phyloP scores from a whole-genome alignment of 2,797 vertebrate species.

The Chaetodon trifasciatus region DNA sequence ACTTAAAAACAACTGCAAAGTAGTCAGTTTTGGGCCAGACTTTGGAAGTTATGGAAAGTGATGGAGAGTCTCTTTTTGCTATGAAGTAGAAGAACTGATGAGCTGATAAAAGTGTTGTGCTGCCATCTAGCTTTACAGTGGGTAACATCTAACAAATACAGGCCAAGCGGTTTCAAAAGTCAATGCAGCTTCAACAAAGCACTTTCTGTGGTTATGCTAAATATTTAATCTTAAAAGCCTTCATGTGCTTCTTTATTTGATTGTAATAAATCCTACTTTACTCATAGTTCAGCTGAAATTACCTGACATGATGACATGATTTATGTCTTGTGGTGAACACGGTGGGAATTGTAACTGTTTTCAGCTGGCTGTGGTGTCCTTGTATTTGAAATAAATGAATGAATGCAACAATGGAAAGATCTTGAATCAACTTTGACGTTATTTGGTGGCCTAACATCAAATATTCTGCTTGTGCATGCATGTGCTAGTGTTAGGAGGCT shows the following conservation, averaged over 20 bases:
- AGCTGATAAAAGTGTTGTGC: slow-evolving; percentile 53
- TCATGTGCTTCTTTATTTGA: slow-evolving; percentile 30
- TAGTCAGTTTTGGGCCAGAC: not conserved
- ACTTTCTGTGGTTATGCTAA: slow-evolving; percentile 3
- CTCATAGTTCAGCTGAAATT: slow-evolving; percentile 24
- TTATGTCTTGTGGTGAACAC: slow-evolving; percentile 24
- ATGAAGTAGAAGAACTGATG: not conserved
- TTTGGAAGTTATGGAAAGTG: slow-evolving; percentile 5
- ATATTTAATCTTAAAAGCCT: not conserved
- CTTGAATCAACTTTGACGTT: not conserved
- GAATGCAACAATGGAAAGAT: slow-evolving; percentile 37
- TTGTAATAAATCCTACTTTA: slow-evolving; percentile 40
- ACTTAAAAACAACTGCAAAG: not conserved
- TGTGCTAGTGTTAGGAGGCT: not conserved
- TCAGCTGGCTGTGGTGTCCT: slow-evolving; percentile 8
- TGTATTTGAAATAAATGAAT: slow-evolving; percentile 44
- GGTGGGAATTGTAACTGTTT: slow-evolving; percentile 20
- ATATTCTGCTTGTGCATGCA: not conserved
- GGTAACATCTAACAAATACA: slow-evolving; percentile 8
- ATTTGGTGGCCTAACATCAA: not conserved
- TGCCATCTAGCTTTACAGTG: slow-evolving; percentile 73
- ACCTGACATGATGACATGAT: slow-evolving; percentile 41
- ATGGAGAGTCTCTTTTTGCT: not conserved
- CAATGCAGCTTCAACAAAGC: slow-evolving; percentile 16
- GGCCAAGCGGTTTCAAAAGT: not conserved